A percentile compares a stretch with the other conserved stretches of the same genome.
Conservation (phyloP, 37 sponge, comb jelly and placozoan species). For the Mnemiopsis leidyi region DNA sequence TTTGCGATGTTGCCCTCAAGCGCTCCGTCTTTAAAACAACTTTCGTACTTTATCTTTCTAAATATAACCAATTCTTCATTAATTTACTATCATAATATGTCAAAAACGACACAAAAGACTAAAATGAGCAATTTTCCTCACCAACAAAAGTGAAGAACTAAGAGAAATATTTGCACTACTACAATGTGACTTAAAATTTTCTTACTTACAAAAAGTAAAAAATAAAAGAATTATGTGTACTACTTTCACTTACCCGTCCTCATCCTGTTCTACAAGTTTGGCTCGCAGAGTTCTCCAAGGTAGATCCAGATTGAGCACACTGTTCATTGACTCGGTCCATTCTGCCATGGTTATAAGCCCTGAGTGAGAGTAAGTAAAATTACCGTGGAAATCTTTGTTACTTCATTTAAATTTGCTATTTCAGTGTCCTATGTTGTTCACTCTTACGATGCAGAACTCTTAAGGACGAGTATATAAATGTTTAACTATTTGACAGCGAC, state of each 20-base stretch:
- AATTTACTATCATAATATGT: neutral
- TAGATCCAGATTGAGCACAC: slow-evolving; percentile 46
- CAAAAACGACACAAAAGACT: neutral
- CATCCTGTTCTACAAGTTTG: slow-evolving; percentile 22
- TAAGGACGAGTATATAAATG: neutral
- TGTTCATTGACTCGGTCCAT: slow-evolving; percentile 1
- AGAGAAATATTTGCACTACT: too few species aligned
- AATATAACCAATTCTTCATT: neutral
- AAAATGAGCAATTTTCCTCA: neutral
- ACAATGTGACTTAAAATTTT: too few species aligned
- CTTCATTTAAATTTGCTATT: too few species aligned
- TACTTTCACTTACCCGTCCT: neutral
- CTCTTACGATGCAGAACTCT: neutral
- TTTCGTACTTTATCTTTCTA: slow-evolving; percentile 28
- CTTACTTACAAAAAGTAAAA: too few species aligned
- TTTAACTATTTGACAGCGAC: too few species aligned
- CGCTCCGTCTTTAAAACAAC: slow-evolving; percentile 18
- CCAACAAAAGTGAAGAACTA: neutral
- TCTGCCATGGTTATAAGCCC: slow-evolving; percentile 23
- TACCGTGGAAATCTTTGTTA: too few species aligned
- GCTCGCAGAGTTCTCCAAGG: slow-evolving; percentile 49
- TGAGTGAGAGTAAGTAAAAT: too few species aligned
- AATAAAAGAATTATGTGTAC: too few species aligned
- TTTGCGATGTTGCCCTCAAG: neutral
- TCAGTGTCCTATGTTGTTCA: too few species aligned